A percentile compares a stretch with the other conserved stretches of the same genome.
Evolutionary conservation across 2,888 invertebrate genomes (phyloP).

Genomic region (Cancer borealis): DNA sequence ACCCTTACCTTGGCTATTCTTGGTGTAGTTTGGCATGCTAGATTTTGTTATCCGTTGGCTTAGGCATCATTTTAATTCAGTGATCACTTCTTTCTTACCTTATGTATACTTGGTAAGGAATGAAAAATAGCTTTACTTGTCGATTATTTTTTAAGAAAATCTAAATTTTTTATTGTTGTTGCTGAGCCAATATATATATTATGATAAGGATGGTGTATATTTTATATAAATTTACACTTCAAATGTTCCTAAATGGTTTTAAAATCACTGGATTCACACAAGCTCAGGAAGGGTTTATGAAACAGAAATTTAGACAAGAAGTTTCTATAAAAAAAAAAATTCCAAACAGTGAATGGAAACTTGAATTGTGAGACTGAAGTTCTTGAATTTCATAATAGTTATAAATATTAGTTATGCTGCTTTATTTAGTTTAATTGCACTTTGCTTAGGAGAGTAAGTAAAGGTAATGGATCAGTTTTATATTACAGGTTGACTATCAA

Average conservation of each 20-base stretch:
- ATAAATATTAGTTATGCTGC: not conserved
- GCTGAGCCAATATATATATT: not conserved
- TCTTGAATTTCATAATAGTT: not conserved
- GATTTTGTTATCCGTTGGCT: conserved; percentile 36
- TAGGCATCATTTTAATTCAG: not conserved
- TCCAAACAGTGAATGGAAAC: not conserved
- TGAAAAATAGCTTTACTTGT: conserved; percentile 5
- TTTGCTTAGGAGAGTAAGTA: not conserved
- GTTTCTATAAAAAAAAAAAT: not conserved
- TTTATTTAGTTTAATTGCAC: not conserved
- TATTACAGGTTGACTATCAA: no score
- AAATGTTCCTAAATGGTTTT: not conserved
- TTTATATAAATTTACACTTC: not conserved
- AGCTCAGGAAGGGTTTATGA: not conserved
- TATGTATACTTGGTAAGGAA: not conserved
- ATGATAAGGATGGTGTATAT: not conserved
- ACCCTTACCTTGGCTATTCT: conserved; percentile 42
- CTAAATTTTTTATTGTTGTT: conserved; percentile 21
- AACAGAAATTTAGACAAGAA: not conserved
- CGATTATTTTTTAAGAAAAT: not conserved
- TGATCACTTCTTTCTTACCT: not conserved
- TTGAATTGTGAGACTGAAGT: not conserved
- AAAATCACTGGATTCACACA: not conserved
- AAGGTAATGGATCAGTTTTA: not conserved
- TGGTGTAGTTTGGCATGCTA: conserved; percentile 52